phyloP scores from a whole-genome alignment of 2,888 invertebrate genomes.

The Andrena camellia region DNA sequence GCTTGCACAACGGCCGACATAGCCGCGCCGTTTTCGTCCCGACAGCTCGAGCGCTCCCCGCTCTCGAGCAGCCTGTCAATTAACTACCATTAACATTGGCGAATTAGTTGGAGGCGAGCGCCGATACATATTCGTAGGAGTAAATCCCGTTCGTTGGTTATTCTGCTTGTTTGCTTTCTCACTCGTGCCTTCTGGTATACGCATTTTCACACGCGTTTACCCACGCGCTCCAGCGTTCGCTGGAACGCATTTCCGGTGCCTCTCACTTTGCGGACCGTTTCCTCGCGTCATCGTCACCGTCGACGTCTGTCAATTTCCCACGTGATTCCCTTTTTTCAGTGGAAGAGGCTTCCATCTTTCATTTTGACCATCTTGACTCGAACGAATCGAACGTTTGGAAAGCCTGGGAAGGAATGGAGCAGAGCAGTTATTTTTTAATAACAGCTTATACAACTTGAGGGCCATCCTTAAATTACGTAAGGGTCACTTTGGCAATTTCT shows the following conservation, averaged over 20 bases:
- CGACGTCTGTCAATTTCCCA: slow-evolving; percentile 28
- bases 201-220: slow-evolving; percentile 50
- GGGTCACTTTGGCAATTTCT: too few species aligned
- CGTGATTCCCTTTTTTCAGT: slow-evolving; percentile 13
- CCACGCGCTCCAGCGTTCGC: slow-evolving; percentile 43
- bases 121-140: slow-evolving; percentile 55
- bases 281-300: slow-evolving; percentile 48
- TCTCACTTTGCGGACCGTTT: slow-evolving; percentile 61
- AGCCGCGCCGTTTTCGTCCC: slow-evolving; percentile 6
- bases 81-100: slow-evolving; percentile 47
- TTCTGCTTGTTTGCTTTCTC: slow-evolving; percentile 27
- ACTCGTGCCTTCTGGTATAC: slow-evolving; percentile 8
- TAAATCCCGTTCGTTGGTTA: slow-evolving; percentile 49
- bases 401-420: too few species aligned
- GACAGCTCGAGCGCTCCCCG: slow-evolving; percentile 1
- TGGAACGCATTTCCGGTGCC: slow-evolving; percentile 60
- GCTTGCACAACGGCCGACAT: slow-evolving; percentile 36
- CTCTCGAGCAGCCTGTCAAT: slow-evolving; percentile 39
- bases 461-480: too few species aligned
- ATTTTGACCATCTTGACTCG: background rate
- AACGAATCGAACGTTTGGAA: too few species aligned
- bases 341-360: background rate
- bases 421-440: too few species aligned
- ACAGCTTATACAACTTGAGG: too few species aligned
- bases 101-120: slow-evolving; percentile 51